Evolutionary conservation across 2,113 vertebrate species (phyloP).

Genomic region (Microtus richardsoni): DNA sequence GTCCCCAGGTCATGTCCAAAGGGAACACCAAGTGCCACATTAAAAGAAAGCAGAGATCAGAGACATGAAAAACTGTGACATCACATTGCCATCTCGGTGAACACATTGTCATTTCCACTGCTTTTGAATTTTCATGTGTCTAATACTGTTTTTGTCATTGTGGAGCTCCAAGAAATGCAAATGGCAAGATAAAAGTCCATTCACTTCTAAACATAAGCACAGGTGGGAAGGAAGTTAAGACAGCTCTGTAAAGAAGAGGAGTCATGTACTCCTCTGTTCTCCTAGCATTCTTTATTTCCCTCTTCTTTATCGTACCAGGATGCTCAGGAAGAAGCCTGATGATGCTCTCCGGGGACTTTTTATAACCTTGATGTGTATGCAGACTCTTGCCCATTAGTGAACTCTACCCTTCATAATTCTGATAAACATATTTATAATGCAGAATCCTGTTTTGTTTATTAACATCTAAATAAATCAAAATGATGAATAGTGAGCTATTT

Average conservation of each 20-base stretch:
- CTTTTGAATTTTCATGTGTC: constrained; percentile 13
- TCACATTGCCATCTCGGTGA: background rate
- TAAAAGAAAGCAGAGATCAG: background rate
- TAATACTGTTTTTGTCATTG: background rate
- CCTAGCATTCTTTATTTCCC: background rate
- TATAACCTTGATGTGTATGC: background rate
- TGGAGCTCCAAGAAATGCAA: background rate
- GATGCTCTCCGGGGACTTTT: background rate
- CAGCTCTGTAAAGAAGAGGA: background rate
- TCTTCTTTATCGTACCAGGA: background rate
- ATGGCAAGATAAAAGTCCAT: background rate
- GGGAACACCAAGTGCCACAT: background rate
- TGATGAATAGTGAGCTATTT: constrained; percentile 18
- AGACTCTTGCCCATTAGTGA: constrained; percentile 17
- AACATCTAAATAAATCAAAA: constrained; percentile 56
- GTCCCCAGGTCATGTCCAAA: background rate
- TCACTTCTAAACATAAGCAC: constrained; percentile 42
- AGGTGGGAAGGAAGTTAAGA: background rate
- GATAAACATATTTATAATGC: constrained; percentile 24
- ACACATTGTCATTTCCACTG: background rate
- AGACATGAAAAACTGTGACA: background rate
- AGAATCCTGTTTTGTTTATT: constrained; percentile 37
- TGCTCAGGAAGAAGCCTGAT: background rate
- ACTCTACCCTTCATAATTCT: constrained; percentile 31
- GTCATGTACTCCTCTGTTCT: background rate